A percentile compares a stretch with the other conserved stretches of the same genome.
phyloP scores from a whole-genome alignment of 2,113 vertebrate species.

The Anguilla japonica region DNA sequence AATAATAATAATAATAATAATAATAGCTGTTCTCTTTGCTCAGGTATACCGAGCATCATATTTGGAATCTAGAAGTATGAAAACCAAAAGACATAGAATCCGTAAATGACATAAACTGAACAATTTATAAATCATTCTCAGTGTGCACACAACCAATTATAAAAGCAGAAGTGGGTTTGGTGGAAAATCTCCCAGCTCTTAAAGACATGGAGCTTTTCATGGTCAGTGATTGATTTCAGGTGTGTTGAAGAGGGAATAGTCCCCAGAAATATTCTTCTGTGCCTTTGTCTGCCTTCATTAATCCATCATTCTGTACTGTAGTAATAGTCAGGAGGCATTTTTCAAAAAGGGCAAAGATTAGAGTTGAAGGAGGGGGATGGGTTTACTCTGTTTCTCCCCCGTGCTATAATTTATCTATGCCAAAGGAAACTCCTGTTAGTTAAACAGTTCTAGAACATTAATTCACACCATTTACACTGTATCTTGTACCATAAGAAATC shows the following conservation, averaged over 20 bases:
- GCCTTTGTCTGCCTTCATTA: conserved; percentile 67
- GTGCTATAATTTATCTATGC: conserved; percentile 62
- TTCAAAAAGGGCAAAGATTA: conserved; percentile 71
- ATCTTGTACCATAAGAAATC: not conserved
- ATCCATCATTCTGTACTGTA: conserved; percentile 56
- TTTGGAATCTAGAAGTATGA: not conserved
- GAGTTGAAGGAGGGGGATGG: conserved; percentile 56
- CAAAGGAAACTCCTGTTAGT: conserved; percentile 51
- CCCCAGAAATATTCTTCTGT: conserved; percentile 27
- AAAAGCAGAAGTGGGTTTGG: not conserved
- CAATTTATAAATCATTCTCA: not conserved
- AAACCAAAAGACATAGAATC: not conserved
- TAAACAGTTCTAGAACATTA: conserved; percentile 46
- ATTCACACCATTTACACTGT: conserved; percentile 39
- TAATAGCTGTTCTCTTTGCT: not conserved
- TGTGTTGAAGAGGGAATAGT: conserved; percentile 52
- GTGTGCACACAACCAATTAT: not conserved
- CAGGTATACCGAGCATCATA: not conserved
- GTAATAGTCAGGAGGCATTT: conserved; percentile 71
- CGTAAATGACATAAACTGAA: too few species aligned
- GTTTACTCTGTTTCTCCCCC: conserved; percentile 64
- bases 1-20: too few species aligned
- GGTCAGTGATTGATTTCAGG: conserved; percentile 70
- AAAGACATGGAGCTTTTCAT: conserved; percentile 57
- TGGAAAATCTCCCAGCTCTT: conserved; percentile 22